phyloP scores from a whole-genome alignment of 2,888 invertebrate genomes.

The Athalia circularis region DNA sequence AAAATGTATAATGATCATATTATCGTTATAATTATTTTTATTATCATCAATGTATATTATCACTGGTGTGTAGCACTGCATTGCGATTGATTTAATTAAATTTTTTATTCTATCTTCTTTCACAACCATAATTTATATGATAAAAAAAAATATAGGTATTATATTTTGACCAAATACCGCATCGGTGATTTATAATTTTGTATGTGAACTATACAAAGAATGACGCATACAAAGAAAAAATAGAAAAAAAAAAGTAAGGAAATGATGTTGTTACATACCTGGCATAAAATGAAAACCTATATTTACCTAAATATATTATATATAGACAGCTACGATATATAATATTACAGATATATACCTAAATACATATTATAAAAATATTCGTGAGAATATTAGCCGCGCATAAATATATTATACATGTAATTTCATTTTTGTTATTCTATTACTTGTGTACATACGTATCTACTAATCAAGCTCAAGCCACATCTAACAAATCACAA shows the following conservation, averaged over 20 bases:
- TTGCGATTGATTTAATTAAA: too few species aligned
- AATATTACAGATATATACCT: slow-evolving; percentile 25
- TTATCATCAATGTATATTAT: background rate
- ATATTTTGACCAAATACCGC: slow-evolving; percentile 29
- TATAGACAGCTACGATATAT: slow-evolving; percentile 22
- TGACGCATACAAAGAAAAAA: too few species aligned
- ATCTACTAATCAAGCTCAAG: too few species aligned
- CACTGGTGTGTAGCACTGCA: too few species aligned
- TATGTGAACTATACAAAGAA: slow-evolving; percentile 12
- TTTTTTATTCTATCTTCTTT: too few species aligned
- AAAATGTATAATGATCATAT: slow-evolving; percentile 12
- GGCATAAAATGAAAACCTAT: slow-evolving; percentile 14
- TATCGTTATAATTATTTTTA: slow-evolving; percentile 44
- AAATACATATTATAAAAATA: slow-evolving; percentile 11
- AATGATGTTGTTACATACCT: slow-evolving; percentile 1
- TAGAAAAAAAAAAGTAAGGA: too few species aligned
- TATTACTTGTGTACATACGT: too few species aligned
- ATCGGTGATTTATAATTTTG: slow-evolving; percentile 4
- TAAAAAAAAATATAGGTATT: background rate
- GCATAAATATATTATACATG: background rate
- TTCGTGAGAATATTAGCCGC: background rate
- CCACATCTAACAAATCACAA: too few species aligned
- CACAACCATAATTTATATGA: too few species aligned
- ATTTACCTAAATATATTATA: background rate
- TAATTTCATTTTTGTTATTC: too few species aligned